These are phyloP conservation scores for Dicaeum eximium DNA, from an alignment of 2,113 vertebrate genomes.

Conservation along the genomic window DNA sequence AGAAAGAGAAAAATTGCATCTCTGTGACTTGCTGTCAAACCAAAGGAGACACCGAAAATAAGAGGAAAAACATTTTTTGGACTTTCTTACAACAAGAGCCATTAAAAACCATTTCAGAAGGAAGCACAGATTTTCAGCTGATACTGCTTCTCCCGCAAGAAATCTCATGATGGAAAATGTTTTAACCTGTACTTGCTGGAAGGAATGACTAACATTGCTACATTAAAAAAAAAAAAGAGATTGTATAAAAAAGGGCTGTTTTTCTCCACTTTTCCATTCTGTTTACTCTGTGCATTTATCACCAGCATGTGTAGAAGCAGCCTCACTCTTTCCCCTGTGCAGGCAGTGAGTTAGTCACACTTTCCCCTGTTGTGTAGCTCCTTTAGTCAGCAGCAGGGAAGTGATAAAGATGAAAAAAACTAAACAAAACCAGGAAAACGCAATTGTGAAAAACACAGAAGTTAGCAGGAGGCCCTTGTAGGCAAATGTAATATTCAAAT, in stretches of 20 bases:
- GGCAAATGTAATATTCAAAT: constrained; percentile 29
- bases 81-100: background rate
- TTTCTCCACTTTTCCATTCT: constrained; percentile 33
- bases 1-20: background rate
- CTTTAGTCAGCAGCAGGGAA: constrained; percentile 57
- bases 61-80: background rate
- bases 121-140: background rate
- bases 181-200: background rate
- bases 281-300: constrained; percentile 47
- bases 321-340: constrained; percentile 38
- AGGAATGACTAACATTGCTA: background rate
- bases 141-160: background rate
- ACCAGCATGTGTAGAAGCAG: constrained; percentile 18
- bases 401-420: constrained; percentile 43
- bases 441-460: constrained; percentile 11
- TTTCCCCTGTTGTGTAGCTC: constrained; percentile 46
- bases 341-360: constrained; percentile 58
- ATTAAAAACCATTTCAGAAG: background rate
- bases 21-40: background rate
- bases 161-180: background rate
- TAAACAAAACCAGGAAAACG: constrained; percentile 41
- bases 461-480: constrained; percentile 43
- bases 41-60: background rate
- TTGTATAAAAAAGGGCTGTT: background rate
- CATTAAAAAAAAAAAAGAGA: background rate